Evolutionary conservation across 2,888 invertebrate species (phyloP), one percentile per base, ranked within the genome.

Genomic region (Mesorhabditis sp.): DNA sequence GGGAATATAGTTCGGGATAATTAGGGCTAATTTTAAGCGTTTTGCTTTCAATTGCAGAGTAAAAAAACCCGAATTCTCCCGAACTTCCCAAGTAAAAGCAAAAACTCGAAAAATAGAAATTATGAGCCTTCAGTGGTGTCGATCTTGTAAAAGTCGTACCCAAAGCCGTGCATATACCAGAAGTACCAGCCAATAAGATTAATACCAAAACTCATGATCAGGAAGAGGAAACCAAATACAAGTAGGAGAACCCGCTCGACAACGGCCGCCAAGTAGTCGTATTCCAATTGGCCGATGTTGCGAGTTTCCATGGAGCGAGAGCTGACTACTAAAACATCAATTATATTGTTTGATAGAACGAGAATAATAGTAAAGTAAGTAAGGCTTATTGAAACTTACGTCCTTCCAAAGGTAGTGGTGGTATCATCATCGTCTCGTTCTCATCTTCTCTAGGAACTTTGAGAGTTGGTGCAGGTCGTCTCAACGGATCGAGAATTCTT

Each of bases 231-330:
- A 2, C 43, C n/a, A 28, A 66, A 66, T 1, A 45, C 6, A 1
- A 66, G 15, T 3, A 66, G 45, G 13, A 66, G 45, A 3, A 43
- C 41, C 13, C 66, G 66, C 43, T 66, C 66, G n/a, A 66, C 66
- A 10, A 66, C 66, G 15, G 66, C 66, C 15, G 66, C 66, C 66
- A 66, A 45, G 44, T 45, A 66, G 66, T 66, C 66, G 66, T 45
- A 66, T 45, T 66, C 66, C n/a, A 66, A 41, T 45, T 66, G 45
- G 13, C 44, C 66, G n/a, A 66, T n/a, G 5, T n/a, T 66, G 1
- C 66, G 45, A 3, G 41, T 44, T 6, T 45, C 58, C 1, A n/a
- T n/a, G 7, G 58, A 50, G 58, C 58, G 58, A 10, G 58, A n/a
- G n/a, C 10, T 13, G 7, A 50, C 58, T 1, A 28, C 28, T 28